Evolutionary conservation across 2,888 invertebrate species (phyloP).

Genomic region (Melinaea marsaeus): DNA sequence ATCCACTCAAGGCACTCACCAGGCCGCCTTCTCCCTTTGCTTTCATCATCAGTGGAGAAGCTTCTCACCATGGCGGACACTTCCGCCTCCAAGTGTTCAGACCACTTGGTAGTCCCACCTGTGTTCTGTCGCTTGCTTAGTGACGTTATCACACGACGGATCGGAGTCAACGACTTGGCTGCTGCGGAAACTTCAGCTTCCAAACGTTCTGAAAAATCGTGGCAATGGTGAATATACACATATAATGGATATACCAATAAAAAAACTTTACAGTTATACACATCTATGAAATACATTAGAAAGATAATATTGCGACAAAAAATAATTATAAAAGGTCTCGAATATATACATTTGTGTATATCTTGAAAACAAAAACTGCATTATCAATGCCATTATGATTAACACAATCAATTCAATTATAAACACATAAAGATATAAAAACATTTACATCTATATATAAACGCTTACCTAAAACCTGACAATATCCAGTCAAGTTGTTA

Average conservation of each 20-base stretch:
- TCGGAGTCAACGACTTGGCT: slow-evolving; percentile 47
- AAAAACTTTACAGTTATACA: no score
- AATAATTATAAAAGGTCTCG: neutral
- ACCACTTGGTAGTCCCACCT: slow-evolving; percentile 43
- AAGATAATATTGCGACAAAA: neutral
- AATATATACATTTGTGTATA: no score
- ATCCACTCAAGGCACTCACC: neutral
- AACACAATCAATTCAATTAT: no score
- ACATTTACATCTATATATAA: slow-evolving; percentile 2
- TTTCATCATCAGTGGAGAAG: slow-evolving; percentile 19
- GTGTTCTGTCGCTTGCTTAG: slow-evolving; percentile 60
- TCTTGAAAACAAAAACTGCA: no score
- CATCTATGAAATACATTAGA: no score
- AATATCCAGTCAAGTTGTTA: slow-evolving; percentile 51
- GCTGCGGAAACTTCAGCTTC: slow-evolving; percentile 63
- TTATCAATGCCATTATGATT: no score
- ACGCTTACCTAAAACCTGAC: slow-evolving; percentile 54
- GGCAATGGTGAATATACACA: neutral
- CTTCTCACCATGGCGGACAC: slow-evolving; percentile 24
- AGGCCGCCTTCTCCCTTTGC: neutral
- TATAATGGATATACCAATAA: no score
- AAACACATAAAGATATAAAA: no score
- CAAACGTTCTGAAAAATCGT: slow-evolving; percentile 51
- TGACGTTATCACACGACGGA: slow-evolving; percentile 54
- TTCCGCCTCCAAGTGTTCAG: slow-evolving; percentile 27